These are phyloP conservation scores for Cylloceria caligata DNA, from an alignment of 2,888 invertebrate genomes.

Conservation along the genomic window DNA sequence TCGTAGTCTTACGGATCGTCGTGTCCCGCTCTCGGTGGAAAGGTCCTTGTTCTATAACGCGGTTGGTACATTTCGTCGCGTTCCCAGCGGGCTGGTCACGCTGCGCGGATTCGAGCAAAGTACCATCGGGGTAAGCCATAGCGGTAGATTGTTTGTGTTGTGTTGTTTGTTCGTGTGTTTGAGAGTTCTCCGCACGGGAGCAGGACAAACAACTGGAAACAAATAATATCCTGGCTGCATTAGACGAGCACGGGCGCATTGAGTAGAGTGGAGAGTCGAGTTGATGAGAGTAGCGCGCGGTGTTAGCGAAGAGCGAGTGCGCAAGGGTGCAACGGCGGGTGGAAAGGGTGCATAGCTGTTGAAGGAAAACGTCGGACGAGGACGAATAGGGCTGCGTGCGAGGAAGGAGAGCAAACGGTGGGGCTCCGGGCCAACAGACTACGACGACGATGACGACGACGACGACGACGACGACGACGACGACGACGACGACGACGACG, in stretches of 20 bases:
- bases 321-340: conserved; percentile 50
- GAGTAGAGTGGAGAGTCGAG: conserved; percentile 51
- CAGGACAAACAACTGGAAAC: conserved; percentile 82
- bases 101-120: conserved; percentile 35
- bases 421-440: conserved; percentile 56
- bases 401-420: conserved; percentile 51
- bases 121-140: conserved; percentile 9
- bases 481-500: conserved; percentile 37
- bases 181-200: conserved; percentile 73
- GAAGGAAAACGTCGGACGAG: conserved; percentile 37
- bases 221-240: conserved; percentile 83
- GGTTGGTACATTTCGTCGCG: conserved; percentile 13
- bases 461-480: conserved; percentile 3
- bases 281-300: conserved; percentile 50
- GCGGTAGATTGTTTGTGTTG: conserved; percentile 64
- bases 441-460: conserved; percentile 11
- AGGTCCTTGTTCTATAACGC: neutral
- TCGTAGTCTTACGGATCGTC: conserved; percentile 42
- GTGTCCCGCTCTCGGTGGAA: conserved; percentile 12
- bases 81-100: conserved; percentile 47
- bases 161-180: conserved; percentile 77
- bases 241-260: conserved; percentile 71
- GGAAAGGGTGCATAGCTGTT: conserved; percentile 26
- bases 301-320: conserved; percentile 19
- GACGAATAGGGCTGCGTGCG: conserved; percentile 41